A percentile compares a stretch with the other conserved stretches of the same genome.
Conservation (phyloP, 2,113 vertebrate species). For the Drymodes brunneopygia region DNA sequence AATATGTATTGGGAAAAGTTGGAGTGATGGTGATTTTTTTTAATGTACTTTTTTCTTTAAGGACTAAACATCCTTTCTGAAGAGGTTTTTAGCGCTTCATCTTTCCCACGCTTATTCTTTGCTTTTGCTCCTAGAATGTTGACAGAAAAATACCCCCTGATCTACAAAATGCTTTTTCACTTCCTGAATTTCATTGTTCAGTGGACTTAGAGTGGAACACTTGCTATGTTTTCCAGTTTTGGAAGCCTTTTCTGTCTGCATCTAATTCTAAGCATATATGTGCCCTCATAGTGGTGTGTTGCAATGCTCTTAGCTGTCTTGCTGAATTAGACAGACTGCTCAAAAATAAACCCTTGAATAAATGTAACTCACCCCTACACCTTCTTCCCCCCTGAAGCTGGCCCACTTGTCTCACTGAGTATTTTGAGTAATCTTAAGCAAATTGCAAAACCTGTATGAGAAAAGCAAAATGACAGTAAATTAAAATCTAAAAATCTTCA, state of each 20-base stretch:
- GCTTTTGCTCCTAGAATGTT: slow-evolving; percentile 34
- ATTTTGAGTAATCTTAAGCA: slow-evolving; percentile 5
- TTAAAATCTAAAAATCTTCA: neutral
- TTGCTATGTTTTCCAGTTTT: neutral
- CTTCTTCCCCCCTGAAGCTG: rapidly evolving
- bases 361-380: neutral
- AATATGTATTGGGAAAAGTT: neutral
- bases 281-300: neutral
- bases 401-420: neutral
- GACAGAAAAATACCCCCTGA: neutral
- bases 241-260: neutral
- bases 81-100: slow-evolving; percentile 43
- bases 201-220: neutral
- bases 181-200: neutral
- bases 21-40: neutral
- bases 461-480: neutral
- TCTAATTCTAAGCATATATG: neutral
- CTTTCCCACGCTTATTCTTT: slow-evolving; percentile 42
- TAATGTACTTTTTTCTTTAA: neutral
- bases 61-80: neutral
- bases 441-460: neutral
- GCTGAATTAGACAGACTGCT: neutral
- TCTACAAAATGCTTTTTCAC: neutral
- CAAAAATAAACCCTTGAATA: slow-evolving; percentile 18
- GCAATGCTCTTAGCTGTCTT: neutral